phyloP scores from a whole-genome alignment of 2,113 vertebrate genomes.

The Gnathonemus longibarbis region DNA sequence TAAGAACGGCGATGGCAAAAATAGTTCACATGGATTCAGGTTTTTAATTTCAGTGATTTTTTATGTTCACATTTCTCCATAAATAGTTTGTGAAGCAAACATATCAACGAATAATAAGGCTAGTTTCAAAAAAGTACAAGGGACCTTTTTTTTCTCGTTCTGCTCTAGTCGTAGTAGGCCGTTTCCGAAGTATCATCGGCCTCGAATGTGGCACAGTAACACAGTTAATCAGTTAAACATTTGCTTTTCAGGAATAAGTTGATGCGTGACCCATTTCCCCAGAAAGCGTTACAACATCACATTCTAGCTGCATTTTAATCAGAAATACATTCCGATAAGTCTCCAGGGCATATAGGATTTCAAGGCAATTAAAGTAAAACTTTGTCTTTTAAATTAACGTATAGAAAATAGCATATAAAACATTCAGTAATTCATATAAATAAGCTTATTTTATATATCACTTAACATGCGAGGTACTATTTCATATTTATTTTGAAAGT shows the following conservation, averaged over 20 bases:
- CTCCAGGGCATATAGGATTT: conserved; percentile 53
- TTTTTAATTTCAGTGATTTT: conserved; percentile 71
- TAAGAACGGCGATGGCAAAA: conserved; percentile 38
- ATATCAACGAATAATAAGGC: conserved; percentile 64
- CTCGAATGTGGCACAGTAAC: conserved; percentile 65
- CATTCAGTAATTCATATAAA: conserved; percentile 76
- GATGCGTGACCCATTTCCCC: conserved; percentile 62
- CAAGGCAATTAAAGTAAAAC: conserved; percentile 62
- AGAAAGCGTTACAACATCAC: conserved; percentile 69
- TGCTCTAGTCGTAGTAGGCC: conserved; percentile 50
- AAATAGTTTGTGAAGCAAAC: conserved; percentile 68
- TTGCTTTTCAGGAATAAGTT: conserved; percentile 67
- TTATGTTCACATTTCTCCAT: conserved; percentile 66
- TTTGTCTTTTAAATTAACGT: conserved; percentile 63
- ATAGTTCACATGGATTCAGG: conserved; percentile 49
- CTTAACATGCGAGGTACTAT: conserved; percentile 63
- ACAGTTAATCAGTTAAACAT: conserved; percentile 67
- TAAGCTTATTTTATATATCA: conserved; percentile 71
- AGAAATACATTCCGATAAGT: conserved; percentile 49
- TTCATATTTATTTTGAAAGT: conserved; percentile 66
- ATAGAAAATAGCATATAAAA: conserved; percentile 79
- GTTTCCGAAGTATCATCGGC: conserved; percentile 53
- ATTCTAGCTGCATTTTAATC: conserved; percentile 65
- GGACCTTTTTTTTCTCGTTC: conserved; percentile 45
- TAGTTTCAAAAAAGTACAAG: conserved; percentile 56